phyloP scores from a whole-genome alignment of 2,113 vertebrate species.

The Zonotrichia leucophrys region DNA sequence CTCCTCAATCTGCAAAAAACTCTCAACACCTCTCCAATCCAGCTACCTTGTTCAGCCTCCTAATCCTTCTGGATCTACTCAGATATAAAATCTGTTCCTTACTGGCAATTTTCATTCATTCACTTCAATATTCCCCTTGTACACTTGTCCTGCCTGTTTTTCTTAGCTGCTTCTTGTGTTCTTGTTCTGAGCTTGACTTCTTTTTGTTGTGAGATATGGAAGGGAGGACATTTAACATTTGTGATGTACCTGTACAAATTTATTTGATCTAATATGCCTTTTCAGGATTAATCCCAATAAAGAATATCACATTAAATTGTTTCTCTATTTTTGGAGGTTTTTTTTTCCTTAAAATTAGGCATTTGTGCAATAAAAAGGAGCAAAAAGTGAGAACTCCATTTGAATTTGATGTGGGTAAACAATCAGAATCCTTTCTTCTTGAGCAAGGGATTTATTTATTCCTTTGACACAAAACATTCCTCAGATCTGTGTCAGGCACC shows the following conservation, averaged over 20 bases:
- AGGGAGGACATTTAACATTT: not conserved
- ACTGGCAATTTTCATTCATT: not conserved
- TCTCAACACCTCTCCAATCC: not conserved
- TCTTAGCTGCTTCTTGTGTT: not conserved
- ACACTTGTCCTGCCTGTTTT: not conserved
- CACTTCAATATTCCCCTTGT: not conserved
- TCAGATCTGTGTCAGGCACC: not conserved
- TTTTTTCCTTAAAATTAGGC: no score
- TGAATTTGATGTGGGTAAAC: no score
- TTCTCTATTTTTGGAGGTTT: no score
- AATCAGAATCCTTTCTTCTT: no score
- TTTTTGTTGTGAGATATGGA: not conserved
- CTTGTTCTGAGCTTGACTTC: not conserved
- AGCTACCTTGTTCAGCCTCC: not conserved
- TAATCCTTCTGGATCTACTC: not conserved
- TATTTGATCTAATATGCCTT: no score
- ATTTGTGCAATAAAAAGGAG: no score
- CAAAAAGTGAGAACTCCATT: no score
- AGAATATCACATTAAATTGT: no score
- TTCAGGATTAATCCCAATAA: no score
- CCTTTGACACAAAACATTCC: not conserved
- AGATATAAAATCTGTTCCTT: not conserved
- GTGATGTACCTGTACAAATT: no score
- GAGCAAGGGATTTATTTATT: no score
- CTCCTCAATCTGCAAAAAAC: no score